These are phyloP conservation scores for Myotis davidii DNA, from an alignment of 2,113 vertebrate genomes.

Conservation along the genomic window DNA sequence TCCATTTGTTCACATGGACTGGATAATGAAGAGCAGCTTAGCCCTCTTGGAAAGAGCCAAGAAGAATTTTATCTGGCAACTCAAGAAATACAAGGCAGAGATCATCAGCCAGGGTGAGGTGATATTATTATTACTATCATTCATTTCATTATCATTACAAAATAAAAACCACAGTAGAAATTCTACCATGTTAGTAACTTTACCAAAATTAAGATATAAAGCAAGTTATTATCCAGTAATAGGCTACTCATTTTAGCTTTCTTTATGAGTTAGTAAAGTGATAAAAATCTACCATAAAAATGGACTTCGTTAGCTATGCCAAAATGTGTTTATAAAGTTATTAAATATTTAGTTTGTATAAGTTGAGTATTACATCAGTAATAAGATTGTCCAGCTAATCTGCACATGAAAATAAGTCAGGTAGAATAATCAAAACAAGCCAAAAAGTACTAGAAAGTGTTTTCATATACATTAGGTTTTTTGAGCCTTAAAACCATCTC, in stretches of 20 bases:
- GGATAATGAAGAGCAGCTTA: neutral
- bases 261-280: constrained; percentile 17
- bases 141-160: constrained; percentile 31
- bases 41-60: neutral
- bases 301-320: neutral
- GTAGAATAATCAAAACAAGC: neutral
- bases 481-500: neutral
- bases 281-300: constrained; percentile 32
- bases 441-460: neutral
- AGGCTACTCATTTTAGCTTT: constrained; percentile 48
- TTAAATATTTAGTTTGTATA: constrained; percentile 3
- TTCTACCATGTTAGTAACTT: neutral
- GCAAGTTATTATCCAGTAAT: neutral
- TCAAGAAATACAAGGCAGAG: constrained; percentile 20
- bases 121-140: neutral
- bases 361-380: neutral
- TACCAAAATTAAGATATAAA: neutral
- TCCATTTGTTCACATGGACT: neutral
- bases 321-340: constrained; percentile 31
- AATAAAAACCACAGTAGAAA: constrained; percentile 32
- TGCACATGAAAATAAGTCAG: constrained; percentile 40
- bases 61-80: neutral
- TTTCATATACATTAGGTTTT: constrained; percentile 19
- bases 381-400: neutral
- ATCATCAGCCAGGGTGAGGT: neutral